Evolutionary conservation across 2,888 invertebrate species (phyloP).

Genomic region (Eilema depressum): DNA sequence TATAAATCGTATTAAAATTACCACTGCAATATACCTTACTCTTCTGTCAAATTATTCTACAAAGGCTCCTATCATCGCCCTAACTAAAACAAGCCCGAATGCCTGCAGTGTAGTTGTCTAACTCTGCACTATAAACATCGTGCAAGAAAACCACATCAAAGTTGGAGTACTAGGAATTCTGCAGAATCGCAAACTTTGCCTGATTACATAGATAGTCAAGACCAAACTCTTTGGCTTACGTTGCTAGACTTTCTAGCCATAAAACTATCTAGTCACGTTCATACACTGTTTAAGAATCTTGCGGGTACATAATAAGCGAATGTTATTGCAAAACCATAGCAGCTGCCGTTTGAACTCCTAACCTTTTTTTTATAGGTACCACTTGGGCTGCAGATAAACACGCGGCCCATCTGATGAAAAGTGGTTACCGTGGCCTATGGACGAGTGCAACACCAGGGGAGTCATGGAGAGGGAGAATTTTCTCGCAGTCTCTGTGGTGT

Average conservation of each 20-base stretch:
- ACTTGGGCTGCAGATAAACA: no score
- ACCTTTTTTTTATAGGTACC: no score
- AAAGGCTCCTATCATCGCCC: background rate
- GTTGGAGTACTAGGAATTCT: background rate
- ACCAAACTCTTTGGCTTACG: background rate
- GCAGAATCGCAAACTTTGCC: background rate
- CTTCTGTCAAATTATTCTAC: background rate
- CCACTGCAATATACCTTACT: background rate
- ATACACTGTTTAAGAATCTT: background rate
- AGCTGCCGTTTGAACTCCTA: no score
- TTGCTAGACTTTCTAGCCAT: conserved; percentile 1
- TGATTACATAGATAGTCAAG: background rate
- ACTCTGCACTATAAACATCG: background rate
- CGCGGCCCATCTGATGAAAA: no score
- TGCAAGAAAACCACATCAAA: conserved; percentile 2
- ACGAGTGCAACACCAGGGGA: no score
- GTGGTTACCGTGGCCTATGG: no score
- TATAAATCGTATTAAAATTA: background rate
- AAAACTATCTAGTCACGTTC: background rate
- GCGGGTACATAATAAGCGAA: no score
- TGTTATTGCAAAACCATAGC: no score
- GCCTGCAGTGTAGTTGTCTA: background rate
- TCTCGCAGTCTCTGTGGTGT: no score
- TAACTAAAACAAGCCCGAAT: background rate
- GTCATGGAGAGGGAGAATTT: no score